These are phyloP conservation scores for Dryomyza anilis DNA, from an alignment of 2,888 invertebrate genomes.

Conservation along the genomic window DNA sequence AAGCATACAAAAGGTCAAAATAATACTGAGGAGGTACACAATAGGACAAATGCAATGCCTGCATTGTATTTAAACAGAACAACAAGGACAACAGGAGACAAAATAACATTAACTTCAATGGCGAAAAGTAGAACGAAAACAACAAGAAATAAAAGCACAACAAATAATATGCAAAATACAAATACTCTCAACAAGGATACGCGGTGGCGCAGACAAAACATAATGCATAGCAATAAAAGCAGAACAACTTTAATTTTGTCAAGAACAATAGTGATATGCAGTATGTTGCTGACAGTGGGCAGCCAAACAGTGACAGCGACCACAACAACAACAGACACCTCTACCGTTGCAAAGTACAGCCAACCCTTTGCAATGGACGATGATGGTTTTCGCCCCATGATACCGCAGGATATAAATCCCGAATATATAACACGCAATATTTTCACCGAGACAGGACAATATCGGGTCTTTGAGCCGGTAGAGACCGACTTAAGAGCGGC, in stretches of 20 bases:
- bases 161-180: too few species aligned
- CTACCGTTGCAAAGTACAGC: background rate
- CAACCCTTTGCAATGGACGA: constrained; percentile 34
- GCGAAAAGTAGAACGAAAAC: too few species aligned
- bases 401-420: constrained; percentile 45
- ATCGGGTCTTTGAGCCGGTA: constrained; percentile 52
- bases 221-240: background rate
- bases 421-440: constrained; percentile 51
- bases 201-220: too few species aligned
- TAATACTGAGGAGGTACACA: too few species aligned
- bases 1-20: too few species aligned
- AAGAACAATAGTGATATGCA: too few species aligned
- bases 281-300: background rate
- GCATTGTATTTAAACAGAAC: too few species aligned
- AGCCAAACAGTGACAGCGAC: background rate
- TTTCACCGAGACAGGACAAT: constrained; percentile 55
- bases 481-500: constrained; percentile 49
- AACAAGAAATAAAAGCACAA: too few species aligned
- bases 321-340: background rate
- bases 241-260: background rate
- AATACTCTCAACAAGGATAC: too few species aligned
- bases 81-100: too few species aligned
- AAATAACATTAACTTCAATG: too few species aligned
- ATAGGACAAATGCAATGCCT: too few species aligned
- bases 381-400: constrained; percentile 52